These are phyloP conservation scores for Spilosoma lubricipeda DNA, from an alignment of 2,888 invertebrate genomes.

Conservation along the genomic window DNA sequence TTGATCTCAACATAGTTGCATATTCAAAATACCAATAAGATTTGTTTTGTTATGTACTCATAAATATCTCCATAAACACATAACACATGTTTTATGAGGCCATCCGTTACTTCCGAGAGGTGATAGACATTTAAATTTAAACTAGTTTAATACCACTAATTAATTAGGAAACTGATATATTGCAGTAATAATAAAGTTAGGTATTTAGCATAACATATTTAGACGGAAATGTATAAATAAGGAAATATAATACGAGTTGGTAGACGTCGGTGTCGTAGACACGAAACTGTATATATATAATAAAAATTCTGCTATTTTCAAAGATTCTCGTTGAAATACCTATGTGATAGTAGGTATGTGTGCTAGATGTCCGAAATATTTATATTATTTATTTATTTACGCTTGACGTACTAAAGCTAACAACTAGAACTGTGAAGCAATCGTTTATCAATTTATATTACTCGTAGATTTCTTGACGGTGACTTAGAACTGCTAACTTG, in stretches of 20 bases:
- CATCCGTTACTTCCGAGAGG: conserved; percentile 3
- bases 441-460: conserved; percentile 24
- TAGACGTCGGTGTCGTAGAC: neutral
- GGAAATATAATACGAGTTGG: neutral
- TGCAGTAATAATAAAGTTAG: neutral
- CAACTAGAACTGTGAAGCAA: conserved; percentile 2
- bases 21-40: conserved; percentile 19
- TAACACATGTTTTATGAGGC: neutral
- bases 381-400: too few relatives aligned
- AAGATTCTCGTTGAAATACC: neutral
- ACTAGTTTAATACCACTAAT: neutral
- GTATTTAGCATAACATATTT: neutral
- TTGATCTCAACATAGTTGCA: conserved; percentile 20
- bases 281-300: neutral
- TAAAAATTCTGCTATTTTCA: neutral
- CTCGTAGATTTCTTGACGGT: conserved; percentile 12
- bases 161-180: neutral
- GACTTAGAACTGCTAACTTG: conserved; percentile 21
- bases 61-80: conserved; percentile 4
- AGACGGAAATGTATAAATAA: neutral
- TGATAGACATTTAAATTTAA: neutral
- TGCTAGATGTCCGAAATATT: too few relatives aligned
- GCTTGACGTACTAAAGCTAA: neutral
- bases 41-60: conserved; percentile 23
- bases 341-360: neutral